Evolutionary conservation across 2,113 vertebrate genomes (phyloP).

Genomic region (Irena cyanogastra): DNA sequence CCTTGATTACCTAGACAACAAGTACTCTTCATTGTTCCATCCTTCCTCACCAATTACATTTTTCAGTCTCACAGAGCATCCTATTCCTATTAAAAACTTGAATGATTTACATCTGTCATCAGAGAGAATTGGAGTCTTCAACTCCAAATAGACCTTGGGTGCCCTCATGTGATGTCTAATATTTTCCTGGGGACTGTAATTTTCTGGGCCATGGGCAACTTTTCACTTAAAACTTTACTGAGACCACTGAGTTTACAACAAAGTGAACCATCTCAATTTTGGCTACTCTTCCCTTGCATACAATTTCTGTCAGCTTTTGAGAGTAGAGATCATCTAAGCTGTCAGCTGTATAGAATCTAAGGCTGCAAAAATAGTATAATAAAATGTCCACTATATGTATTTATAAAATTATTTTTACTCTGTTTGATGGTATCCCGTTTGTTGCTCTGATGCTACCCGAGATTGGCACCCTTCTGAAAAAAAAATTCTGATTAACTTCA

Average conservation of each 20-base stretch:
- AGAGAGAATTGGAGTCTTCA: background rate
- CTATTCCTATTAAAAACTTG: background rate
- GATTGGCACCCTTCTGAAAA: background rate
- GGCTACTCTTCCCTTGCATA: background rate
- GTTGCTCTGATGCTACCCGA: background rate
- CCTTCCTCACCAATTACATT: background rate
- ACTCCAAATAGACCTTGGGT: background rate
- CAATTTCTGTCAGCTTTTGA: background rate
- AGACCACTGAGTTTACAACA: background rate
- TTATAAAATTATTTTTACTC: background rate
- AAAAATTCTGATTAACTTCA: background rate
- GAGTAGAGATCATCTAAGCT: background rate
- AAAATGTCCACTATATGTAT: background rate
- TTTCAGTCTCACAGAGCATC: background rate
- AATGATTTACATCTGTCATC: background rate
- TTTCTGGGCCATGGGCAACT: background rate
- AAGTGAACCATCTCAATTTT: background rate
- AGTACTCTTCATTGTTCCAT: background rate
- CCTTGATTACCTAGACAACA: background rate
- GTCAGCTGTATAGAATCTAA: background rate
- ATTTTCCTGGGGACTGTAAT: background rate
- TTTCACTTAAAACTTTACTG: background rate
- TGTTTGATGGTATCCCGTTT: background rate
- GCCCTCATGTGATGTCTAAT: background rate
- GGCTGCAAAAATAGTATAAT: background rate